Evolutionary conservation across 2,113 vertebrate species (phyloP), one percentile per base, ranked within the genome.

Genomic region (Bubo blakistoni): DNA sequence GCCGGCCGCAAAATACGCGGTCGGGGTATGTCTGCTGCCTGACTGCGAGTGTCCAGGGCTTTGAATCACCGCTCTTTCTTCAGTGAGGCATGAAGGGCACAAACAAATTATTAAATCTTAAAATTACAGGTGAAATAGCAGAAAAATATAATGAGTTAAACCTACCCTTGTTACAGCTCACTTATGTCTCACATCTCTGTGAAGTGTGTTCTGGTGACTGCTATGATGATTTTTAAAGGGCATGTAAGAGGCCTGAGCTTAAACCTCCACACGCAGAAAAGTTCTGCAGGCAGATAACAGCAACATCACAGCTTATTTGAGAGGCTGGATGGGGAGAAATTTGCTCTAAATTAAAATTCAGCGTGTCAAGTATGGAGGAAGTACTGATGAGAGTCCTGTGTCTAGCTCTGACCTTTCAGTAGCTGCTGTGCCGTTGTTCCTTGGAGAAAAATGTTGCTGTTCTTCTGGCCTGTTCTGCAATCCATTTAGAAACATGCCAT

Each of bases 381-480:
- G 62, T 38, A 16, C 84, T 34, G 83, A 54, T 47, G 87, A 85
- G 89, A 49, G 81, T 91, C 70, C 58, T 63, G 70, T 58, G 58
- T 77, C 74, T 89, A 86, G 32, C 67, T 72, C 78, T 93, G 89
- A 95, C 94, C 96, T 95, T 95, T 95, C 66, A 24, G 90, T 69
- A 90, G 81, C 86, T 88, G 81, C 69, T 79, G 36, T 0, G 3
- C 49, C 88, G 67, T 63, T 93, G 69, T 81, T 97, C 78, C 89
- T 94, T 21, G 4, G 84, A 92, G 78, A 55, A 82, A n/a, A 65
- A 25, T 1, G 2, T 79, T 70, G 44, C 55, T 89, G 9, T 49
- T 65, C 61, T 55, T 5, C 1, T 8, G 29, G 58, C 58, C 65
- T 94, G 54, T 32, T 91, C 89, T 38, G 38, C 80, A 86, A 6